phyloP scores from a whole-genome alignment of 2,113 vertebrate species.

The Myrmophylax atrothorax region DNA sequence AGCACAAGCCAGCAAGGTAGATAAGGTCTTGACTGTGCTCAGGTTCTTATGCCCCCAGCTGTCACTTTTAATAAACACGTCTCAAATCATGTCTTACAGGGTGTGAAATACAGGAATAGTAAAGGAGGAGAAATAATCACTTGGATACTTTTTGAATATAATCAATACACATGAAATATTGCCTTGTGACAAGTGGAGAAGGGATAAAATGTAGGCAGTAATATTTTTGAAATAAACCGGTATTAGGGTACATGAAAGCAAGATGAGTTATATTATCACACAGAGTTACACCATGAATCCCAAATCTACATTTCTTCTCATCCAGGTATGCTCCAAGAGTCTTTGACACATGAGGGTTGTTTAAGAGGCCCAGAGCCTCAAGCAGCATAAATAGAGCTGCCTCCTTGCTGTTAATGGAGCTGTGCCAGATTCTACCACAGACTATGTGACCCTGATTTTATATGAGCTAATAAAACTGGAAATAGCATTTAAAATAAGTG shows the following conservation, averaged over 20 bases:
- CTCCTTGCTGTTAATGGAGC: not conserved
- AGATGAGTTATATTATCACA: not conserved
- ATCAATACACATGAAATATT: not conserved
- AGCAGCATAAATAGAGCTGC: not conserved
- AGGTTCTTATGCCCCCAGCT: not conserved
- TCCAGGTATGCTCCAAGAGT: not conserved
- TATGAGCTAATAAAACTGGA: not conserved
- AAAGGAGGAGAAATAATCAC: not conserved
- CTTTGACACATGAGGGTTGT: not conserved
- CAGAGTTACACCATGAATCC: not conserved
- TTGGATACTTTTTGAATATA: not conserved
- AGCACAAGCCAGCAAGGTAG: not conserved
- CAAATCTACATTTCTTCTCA: not conserved
- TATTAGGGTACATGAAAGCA: not conserved
- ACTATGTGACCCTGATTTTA: not conserved
- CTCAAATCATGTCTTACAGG: not conserved
- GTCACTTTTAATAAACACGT: conserved; percentile 1
- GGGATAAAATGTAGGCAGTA: not conserved
- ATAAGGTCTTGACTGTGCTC: not conserved
- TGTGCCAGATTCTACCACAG: not conserved
- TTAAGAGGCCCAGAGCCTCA: not conserved
- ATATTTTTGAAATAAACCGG: not conserved
- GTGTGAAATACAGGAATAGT: not conserved
- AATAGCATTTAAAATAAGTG: not conserved
- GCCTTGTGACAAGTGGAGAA: not conserved